Evolutionary conservation across 2,797 vertebrate genomes (phyloP).

Genomic region (Pseudochaenichthys georgianus): DNA sequence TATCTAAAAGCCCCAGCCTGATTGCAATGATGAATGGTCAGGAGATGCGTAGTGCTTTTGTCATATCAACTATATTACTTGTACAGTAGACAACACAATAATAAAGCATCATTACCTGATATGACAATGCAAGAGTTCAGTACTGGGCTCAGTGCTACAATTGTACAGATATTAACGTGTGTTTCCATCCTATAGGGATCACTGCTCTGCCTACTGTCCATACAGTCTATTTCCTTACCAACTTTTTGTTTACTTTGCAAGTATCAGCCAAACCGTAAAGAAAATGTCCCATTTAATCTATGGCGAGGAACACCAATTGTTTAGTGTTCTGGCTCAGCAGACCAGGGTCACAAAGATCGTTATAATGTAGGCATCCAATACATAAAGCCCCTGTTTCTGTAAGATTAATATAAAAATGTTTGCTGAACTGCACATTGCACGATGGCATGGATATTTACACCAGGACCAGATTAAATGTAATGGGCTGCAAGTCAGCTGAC

Average conservation of each 20-base stretch:
- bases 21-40: slow-evolving; percentile 25
- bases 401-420: slow-evolving; percentile 58
- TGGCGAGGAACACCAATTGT: slow-evolving; percentile 1
- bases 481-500: slow-evolving; percentile 64
- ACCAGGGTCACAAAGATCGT: slow-evolving; percentile 43
- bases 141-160: neutral
- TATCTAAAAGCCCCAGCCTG: neutral
- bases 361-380: slow-evolving; percentile 33
- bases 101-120: slow-evolving; percentile 9
- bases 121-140: neutral
- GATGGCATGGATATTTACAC: slow-evolving; percentile 52
- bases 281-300: slow-evolving; percentile 16
- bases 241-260: slow-evolving; percentile 20
- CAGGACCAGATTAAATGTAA: slow-evolving; percentile 60
- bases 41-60: slow-evolving; percentile 1
- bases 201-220: too few relatives aligned
- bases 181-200: too few relatives aligned
- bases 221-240: neutral
- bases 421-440: slow-evolving; percentile 50
- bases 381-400: slow-evolving; percentile 21
- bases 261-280: neutral
- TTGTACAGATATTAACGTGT: too few relatives aligned
- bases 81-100: slow-evolving; percentile 1
- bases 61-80: slow-evolving; percentile 21
- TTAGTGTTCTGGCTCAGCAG: slow-evolving; percentile 44